Percentiles rank a stretch among this genome's conserved stretches.
phyloP scores from a whole-genome alignment of 23 tunicate genomes.

The Styela clava region DNA sequence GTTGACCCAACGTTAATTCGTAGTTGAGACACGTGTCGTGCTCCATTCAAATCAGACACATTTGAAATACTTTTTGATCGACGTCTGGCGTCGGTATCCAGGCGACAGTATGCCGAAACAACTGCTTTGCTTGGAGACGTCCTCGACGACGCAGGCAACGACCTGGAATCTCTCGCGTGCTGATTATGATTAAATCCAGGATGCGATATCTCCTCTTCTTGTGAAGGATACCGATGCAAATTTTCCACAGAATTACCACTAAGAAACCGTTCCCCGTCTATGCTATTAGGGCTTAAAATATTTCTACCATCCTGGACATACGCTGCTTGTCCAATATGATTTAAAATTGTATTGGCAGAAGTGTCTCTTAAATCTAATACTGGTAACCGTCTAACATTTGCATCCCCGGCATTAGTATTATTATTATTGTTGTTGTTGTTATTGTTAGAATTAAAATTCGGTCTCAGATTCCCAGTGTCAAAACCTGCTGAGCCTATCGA shows the following conservation, averaged over 20 bases:
- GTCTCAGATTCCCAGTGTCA: neutral
- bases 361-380: constrained; percentile 17
- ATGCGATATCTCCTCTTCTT: neutral
- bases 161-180: neutral
- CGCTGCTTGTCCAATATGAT: constrained; percentile 2
- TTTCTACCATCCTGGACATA: neutral
- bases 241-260: neutral
- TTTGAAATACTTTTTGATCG: constrained; percentile 12
- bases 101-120: constrained; percentile 39
- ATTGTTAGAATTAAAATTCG: constrained; percentile 3
- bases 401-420: neutral
- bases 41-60: constrained; percentile 1
- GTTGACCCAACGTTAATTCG: constrained; percentile 9
- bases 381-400: neutral
- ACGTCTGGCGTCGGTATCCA: neutral
- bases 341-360: neutral
- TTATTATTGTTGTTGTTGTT: constrained; percentile 20
- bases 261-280: neutral
- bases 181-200: neutral
- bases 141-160: neutral
- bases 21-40: constrained; percentile 30
- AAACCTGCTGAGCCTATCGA: neutral
- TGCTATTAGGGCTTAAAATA: neutral
- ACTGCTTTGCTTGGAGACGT: constrained; percentile 16
- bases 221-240: neutral